A percentile compares a stretch with the other conserved stretches of the same genome.
Conservation (phyloP, 2,113 vertebrate genomes). For the Trematocara nigrifrons region DNA sequence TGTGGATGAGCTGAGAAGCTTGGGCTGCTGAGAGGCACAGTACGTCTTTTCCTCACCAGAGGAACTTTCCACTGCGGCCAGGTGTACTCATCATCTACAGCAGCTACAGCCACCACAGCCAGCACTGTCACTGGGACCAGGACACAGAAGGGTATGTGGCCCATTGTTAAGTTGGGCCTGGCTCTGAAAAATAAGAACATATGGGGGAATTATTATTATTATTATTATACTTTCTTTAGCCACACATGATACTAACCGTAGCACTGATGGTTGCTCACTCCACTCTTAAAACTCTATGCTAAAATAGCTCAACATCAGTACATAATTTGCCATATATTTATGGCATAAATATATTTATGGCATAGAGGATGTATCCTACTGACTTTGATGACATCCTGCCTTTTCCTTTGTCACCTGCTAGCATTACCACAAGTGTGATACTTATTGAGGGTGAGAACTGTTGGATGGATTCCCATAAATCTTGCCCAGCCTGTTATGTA, state of each 20-base stretch:
- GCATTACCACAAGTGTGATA: not conserved
- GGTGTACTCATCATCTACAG: constrained; percentile 76
- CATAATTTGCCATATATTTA: not conserved
- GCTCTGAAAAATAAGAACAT: constrained; percentile 57
- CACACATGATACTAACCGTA: not conserved
- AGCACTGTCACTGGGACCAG: constrained; percentile 71
- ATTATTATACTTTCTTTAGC: not conserved
- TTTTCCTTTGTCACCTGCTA: not conserved
- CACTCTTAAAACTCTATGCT: not conserved
- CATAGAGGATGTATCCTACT: not conserved
- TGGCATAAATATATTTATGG: not conserved
- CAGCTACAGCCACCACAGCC: constrained; percentile 59
- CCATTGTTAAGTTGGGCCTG: constrained; percentile 78
- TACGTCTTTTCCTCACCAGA: constrained; percentile 78
- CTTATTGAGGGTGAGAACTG: not conserved
- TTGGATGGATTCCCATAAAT: not conserved
- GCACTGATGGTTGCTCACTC: not conserved
- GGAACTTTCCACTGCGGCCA: constrained; percentile 88
- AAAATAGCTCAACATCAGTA: not conserved
- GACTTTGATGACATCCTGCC: not conserved
- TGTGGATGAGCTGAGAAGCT: constrained; percentile 77
- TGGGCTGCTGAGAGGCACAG: constrained; percentile 79
- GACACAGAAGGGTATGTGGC: constrained; percentile 71
- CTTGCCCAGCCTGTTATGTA: not conserved
- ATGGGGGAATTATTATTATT: not conserved